Evolutionary conservation across 92 coral and sea anemone genomes (phyloP), one percentile per base, ranked within the genome.

Genomic region (Epizoanthus scotinus): DNA sequence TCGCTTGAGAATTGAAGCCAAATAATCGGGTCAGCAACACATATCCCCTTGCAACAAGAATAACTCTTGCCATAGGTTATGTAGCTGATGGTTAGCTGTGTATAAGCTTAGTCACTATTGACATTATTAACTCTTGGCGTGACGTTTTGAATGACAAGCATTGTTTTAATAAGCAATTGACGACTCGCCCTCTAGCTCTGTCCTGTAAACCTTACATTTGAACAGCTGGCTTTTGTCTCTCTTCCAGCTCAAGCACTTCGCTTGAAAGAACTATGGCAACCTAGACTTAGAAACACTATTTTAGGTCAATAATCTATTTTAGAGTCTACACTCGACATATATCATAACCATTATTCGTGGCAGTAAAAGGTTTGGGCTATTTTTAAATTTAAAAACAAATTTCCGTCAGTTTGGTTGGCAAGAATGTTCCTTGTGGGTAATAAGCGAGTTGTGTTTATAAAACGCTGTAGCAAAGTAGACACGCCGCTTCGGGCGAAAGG

Each of bases 121-220:
- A 74, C 25, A 18, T n/a, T 10, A 27, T 28, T 22, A 8, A 61
- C 42, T 53, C 31, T 5, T 3, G 31, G 53, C 42, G 56, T 24
- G 56, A 40, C 74, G 75, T 69, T 54, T 77, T 67, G 75, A 83
- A 78, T 83, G 87, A 78, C 87, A 83, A 14, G 84, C 61, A 87
- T 87, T 87, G 87, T 87, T 81, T 83, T 53, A 83, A 87, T 70
- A 34, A 78, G 26, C 84, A 70, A 70, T 78, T 83, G 77, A 87
- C 59, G 68, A n/a, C 57, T 75, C 38, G 40, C 54, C 10, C 63
- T 53, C 40, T 10, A 6, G 6, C 17, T 53, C 40, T 10, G 13
- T 17, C 17, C 54, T 10, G 67, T 52, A 57, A 56, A 74, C 20
- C 65, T 57, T 56, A 36, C 54, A 5, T 59, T 75, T 40, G 54